Conservation (phyloP, 2,888 invertebrate species). For the Troglohyphantes excavatus region DNA sequence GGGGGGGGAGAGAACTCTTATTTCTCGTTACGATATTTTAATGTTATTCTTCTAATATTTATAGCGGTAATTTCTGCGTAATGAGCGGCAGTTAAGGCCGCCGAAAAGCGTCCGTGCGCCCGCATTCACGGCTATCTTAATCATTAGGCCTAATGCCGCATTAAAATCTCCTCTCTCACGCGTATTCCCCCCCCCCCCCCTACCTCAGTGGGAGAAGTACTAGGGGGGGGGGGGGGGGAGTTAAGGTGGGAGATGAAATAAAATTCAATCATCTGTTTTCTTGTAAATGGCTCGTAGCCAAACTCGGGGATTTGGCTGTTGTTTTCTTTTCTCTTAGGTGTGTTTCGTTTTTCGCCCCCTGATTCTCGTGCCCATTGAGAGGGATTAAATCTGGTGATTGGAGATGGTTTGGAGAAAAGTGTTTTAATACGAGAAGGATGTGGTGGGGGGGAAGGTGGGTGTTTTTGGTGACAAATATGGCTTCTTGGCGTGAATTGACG, state of each 20-base stretch:
- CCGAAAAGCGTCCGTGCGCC: slow-evolving; percentile 70
- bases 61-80: slow-evolving; percentile 77
- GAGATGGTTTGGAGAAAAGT: slow-evolving; percentile 35
- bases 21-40: slow-evolving; percentile 79
- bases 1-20: slow-evolving; percentile 69
- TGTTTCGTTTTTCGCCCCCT: slow-evolving; percentile 42
- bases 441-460: background rate
- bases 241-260: slow-evolving; percentile 63
- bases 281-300: slow-evolving; percentile 76
- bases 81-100: slow-evolving; percentile 78
- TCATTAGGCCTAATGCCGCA: slow-evolving; percentile 79
- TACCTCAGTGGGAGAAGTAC: slow-evolving; percentile 6
- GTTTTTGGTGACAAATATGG: slow-evolving; percentile 11
- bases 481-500: background rate
- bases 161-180: slow-evolving; percentile 69
- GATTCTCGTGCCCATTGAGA: slow-evolving; percentile 22
- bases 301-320: slow-evolving; percentile 57
- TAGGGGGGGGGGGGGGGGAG: slow-evolving; percentile 12
- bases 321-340: slow-evolving; percentile 56
- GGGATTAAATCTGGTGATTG: slow-evolving; percentile 37
- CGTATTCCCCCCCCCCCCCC: background rate
- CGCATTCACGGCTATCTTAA: slow-evolving; percentile 79
- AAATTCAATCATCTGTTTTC: slow-evolving; percentile 78
- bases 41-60: slow-evolving; percentile 79
- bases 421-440: background rate